These are phyloP conservation scores for Deilephila porcellus DNA, from an alignment of 2,888 invertebrate species.

Conservation along the genomic window DNA sequence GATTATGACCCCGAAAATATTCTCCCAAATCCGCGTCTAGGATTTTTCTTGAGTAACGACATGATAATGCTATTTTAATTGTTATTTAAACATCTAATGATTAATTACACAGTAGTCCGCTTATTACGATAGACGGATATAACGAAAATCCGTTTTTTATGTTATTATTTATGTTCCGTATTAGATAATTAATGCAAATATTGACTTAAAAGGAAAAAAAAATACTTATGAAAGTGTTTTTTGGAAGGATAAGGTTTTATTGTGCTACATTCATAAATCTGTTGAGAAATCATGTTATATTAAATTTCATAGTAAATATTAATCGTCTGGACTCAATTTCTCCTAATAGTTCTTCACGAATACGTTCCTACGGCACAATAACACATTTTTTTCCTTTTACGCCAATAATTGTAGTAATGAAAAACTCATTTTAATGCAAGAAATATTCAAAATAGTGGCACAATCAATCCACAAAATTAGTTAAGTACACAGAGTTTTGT, in stretches of 20 bases:
- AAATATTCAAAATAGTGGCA: not conserved
- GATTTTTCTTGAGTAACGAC: no score
- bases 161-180: not conserved
- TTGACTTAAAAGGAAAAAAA: conserved; percentile 2
- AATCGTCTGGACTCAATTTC: no score
- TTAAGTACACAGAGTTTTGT: conserved; percentile 10
- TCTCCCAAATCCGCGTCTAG: not conserved
- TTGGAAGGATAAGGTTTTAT: not conserved
- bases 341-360: no score
- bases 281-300: not conserved
- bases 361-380: not conserved
- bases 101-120: not conserved
- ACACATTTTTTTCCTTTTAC: not conserved
- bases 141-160: not conserved
- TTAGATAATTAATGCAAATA: not conserved
- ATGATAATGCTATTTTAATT: not conserved
- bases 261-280: no score
- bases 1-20: not conserved
- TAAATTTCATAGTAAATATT: not conserved
- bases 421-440: no score
- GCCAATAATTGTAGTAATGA: not conserved
- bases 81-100: not conserved
- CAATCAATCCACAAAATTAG: conserved; percentile 2
- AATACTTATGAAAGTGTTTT: no score
- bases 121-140: not conserved